Percentiles rank a stretch among this genome's conserved stretches.
Evolutionary conservation across 1,140 invertebrate genomes (phyloP).

Genomic region (Drosophila leontia): DNA sequence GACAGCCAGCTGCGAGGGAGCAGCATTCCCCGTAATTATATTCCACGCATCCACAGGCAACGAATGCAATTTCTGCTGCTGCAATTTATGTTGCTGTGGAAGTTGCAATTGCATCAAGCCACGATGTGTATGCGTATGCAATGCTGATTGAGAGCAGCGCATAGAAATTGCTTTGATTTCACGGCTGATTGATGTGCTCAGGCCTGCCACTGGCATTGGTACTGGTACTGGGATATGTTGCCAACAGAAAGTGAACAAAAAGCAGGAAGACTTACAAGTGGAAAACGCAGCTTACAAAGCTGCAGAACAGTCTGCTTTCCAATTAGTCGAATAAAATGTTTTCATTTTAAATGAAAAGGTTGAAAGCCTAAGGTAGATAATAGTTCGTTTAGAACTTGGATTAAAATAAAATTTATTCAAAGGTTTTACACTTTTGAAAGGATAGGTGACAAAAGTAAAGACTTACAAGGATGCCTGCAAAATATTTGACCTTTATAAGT

Average conservation of each 20-base stretch:
- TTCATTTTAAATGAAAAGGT: not conserved
- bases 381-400: not conserved
- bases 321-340: conserved; percentile 16
- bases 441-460: not conserved
- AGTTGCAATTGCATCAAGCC: conserved; percentile 23
- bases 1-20: conserved; percentile 44
- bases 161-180: conserved; percentile 56
- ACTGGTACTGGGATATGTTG: conserved; percentile 10
- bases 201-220: not conserved
- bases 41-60: conserved; percentile 2
- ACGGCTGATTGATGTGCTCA: conserved; percentile 41
- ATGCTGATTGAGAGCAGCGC: conserved; percentile 33
- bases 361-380: not conserved
- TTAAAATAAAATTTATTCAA: not conserved
- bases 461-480: no score
- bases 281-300: conserved; percentile 5
- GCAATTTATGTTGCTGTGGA: conserved; percentile 16
- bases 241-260: not conserved
- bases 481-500: not conserved
- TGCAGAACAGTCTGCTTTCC: not conserved
- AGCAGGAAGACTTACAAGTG: not conserved
- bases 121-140: conserved; percentile 36
- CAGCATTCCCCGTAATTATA: conserved; percentile 61
- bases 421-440: not conserved
- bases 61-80: conserved; percentile 12